Conservation (phyloP, 2,797 vertebrate genomes). For the Falco rusticolus region DNA sequence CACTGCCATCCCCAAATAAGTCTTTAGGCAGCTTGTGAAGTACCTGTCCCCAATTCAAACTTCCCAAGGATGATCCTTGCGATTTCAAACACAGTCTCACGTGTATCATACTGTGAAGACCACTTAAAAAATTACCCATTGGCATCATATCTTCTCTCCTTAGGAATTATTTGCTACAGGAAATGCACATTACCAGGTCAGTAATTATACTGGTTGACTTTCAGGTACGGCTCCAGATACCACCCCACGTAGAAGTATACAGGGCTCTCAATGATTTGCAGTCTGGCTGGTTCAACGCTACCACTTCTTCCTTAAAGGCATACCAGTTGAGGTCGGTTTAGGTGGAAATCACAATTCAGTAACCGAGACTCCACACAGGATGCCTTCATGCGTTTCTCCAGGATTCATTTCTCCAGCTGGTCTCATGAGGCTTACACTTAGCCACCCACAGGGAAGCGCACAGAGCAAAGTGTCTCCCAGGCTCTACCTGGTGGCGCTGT, state of each 20-base stretch:
- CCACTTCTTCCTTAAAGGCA: background rate
- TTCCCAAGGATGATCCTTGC: background rate
- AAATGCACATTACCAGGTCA: background rate
- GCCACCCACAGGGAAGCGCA: rapidly evolving
- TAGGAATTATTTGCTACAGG: background rate
- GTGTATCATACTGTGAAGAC: rapidly evolving
- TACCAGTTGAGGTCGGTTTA: background rate
- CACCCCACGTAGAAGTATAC: rapidly evolving
- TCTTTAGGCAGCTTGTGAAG: background rate
- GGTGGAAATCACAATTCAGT: background rate
- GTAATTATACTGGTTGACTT: background rate
- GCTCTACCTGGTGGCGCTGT: rapidly evolving
- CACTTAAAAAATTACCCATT: background rate
- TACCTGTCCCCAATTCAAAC: background rate
- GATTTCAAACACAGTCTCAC: background rate
- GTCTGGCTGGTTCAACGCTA: background rate
- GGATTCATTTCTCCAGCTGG: background rate
- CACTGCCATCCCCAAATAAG: background rate
- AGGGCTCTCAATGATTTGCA: background rate
- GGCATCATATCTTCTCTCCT: background rate
- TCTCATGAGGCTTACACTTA: background rate
- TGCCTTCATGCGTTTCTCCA: background rate
- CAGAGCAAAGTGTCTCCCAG: background rate
- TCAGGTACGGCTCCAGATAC: background rate
- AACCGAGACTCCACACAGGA: rapidly evolving